Evolutionary conservation across 2,888 invertebrate genomes (phyloP), one percentile per base, ranked within the genome.

Genomic region (Volucella inanis): DNA sequence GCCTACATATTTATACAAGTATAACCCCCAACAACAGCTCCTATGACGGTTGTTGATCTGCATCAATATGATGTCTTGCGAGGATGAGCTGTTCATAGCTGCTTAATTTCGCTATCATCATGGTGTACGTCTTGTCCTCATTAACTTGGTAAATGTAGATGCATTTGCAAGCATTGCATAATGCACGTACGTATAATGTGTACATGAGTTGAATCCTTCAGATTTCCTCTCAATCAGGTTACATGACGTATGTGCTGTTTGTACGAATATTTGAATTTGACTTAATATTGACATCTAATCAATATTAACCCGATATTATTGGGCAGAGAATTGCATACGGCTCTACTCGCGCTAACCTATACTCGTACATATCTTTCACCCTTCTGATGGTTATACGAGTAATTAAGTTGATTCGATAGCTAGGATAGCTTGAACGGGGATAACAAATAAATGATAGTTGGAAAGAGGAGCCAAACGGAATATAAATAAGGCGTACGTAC

Each of bases 261-360:
- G 64, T 67, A 49, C 31, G 31, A 31, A 64, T 47, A 67, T 80
- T 85, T 76, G 55, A 67, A 31, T 65, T 77, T 50, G 76, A 85
- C 72, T 81, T 85, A 59, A 72, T 81, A 85, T 81, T 85, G 85
- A 81, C 85, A 81, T 81, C 77, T 85, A 85, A 85, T 85, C 85
- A 81, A 83, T 82, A 70, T 64, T 65, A 57, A 71, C 57, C 22
- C 45, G 67, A 55, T 67, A 72, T 67, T 77, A 74, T 74, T 61
- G 49, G 38, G 55, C 14, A 10, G 45, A 22, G 11, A 50, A 72
- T 49, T 64, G 57, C 43, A 57, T 67, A 74, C 55, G 55, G 57
- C 49, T 45, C 61, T 45, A 41, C 54, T 54, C 15, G 45, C 31
- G 45, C 22, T n/a, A 41, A 43, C 62, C 12, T 71, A 22, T 15